phyloP scores from a whole-genome alignment of 2,888 invertebrate genomes.

The Cancer borealis region DNA sequence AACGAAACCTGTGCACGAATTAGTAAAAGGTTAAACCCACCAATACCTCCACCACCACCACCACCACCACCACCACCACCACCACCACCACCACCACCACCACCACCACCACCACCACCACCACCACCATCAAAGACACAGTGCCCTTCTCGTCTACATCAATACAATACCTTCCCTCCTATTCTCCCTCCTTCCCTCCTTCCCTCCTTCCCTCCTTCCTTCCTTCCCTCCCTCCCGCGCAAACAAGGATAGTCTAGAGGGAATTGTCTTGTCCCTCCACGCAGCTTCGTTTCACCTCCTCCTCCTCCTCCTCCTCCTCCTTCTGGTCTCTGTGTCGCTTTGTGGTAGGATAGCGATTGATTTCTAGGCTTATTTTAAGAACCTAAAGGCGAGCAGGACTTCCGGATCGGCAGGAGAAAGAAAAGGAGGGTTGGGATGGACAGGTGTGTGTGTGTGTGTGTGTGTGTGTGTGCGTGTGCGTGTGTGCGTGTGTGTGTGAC shows the following conservation, averaged over 20 bases:
- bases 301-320: background rate
- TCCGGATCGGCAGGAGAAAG: background rate
- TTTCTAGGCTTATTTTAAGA: constrained; percentile 57
- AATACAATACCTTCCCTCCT: background rate
- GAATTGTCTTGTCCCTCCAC: background rate
- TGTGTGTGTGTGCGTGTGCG: constrained; percentile 1
- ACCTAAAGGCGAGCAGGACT: constrained; percentile 52
- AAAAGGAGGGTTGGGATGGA: too few species aligned
- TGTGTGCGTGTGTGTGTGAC: constrained; percentile 29
- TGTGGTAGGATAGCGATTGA: constrained; percentile 47
- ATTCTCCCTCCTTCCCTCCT: background rate
- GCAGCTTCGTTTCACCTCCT: background rate
- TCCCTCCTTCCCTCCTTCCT: background rate
- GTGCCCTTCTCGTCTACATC: background rate
- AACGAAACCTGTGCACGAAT: too few species aligned
- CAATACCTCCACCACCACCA: too few species aligned
- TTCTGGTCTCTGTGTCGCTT: background rate
- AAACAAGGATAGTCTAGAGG: background rate
- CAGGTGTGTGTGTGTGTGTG: constrained; percentile 33
- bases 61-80: too few species aligned
- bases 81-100: too few species aligned
- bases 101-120: background rate
- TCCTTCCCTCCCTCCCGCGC: background rate
- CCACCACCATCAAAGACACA: too few species aligned
- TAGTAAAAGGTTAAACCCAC: too few species aligned